A percentile compares a stretch with the other conserved stretches of the same genome.
Evolutionary conservation across 2,113 vertebrate genomes (phyloP).

Genomic region (Pagrus major): DNA sequence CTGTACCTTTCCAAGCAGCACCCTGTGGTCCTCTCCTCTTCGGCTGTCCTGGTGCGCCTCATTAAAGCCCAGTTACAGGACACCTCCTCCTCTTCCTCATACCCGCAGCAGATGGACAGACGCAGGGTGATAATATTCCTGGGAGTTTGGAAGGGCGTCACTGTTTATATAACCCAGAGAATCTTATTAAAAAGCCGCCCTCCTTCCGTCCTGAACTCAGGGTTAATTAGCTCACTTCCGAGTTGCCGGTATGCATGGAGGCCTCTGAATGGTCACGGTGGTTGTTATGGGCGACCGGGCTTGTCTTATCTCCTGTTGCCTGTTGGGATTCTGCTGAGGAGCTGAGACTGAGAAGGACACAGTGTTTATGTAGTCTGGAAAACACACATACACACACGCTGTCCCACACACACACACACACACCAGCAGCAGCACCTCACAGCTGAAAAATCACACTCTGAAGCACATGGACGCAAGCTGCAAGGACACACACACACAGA

Average conservation of each 20-base stretch:
- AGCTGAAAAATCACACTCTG: constrained; percentile 21
- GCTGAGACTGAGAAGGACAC: constrained; percentile 62
- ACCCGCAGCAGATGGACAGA: constrained; percentile 74
- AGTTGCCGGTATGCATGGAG: constrained; percentile 62
- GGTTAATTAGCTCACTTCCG: constrained; percentile 83
- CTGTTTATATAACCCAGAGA: constrained; percentile 79
- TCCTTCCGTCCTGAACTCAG: constrained; percentile 68
- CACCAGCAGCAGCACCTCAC: not conserved
- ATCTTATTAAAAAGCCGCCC: constrained; percentile 79
- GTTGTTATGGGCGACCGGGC: constrained; percentile 61
- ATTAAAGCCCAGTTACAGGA: constrained; percentile 77
- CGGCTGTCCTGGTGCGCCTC: constrained; percentile 60
- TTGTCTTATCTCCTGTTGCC: constrained; percentile 63
- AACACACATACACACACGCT: constrained; percentile 20
- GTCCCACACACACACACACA: not conserved
- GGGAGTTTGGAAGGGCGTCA: constrained; percentile 63
- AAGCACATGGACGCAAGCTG: constrained; percentile 18
- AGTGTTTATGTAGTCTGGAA: constrained; percentile 64
- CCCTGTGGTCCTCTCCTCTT: constrained; percentile 55
- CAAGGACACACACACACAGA: not conserved
- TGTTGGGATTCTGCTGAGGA: constrained; percentile 61
- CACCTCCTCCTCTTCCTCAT: constrained; percentile 62
- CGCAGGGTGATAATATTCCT: constrained; percentile 71
- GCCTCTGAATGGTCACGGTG: constrained; percentile 66
- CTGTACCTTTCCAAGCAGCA: constrained; percentile 61